A percentile compares a stretch with the other conserved stretches of the same genome.
Conservation (phyloP, 2,113 vertebrate genomes). For the Lontra canadensis region DNA sequence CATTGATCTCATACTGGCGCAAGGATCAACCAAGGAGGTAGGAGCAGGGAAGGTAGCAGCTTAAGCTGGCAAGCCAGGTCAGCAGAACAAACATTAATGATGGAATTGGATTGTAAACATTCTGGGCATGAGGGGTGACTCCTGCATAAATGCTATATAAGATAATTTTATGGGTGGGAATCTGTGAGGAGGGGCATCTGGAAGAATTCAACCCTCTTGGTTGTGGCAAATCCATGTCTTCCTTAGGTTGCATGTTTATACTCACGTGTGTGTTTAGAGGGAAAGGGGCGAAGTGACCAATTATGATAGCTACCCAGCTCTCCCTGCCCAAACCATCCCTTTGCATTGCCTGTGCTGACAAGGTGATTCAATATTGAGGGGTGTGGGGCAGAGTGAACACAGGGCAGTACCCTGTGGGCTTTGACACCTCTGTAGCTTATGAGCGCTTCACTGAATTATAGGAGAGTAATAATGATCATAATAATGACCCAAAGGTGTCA, state of each 20-base stretch:
- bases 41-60: background rate
- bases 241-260: background rate
- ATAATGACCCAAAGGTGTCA: background rate
- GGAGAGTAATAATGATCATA: background rate
- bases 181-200: background rate
- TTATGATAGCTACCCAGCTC: background rate
- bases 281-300: background rate
- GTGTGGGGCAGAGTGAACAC: accelerated
- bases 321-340: background rate
- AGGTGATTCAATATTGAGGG: background rate
- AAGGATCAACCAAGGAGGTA: background rate
- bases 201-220: background rate
- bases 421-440: background rate
- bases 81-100: background rate
- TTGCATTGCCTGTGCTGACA: background rate
- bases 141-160: background rate
- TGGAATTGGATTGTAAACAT: background rate
- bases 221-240: background rate
- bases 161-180: background rate
- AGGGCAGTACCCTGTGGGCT: background rate
- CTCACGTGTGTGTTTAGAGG: background rate
- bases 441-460: background rate
- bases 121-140: background rate
- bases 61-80: too few relatives aligned
- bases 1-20: background rate